Percentiles rank a stretch among this genome's conserved stretches.
These are phyloP conservation scores for Thamnaconus septentrionalis DNA, from an alignment of 2,113 vertebrate genomes.

Conservation along the genomic window DNA sequence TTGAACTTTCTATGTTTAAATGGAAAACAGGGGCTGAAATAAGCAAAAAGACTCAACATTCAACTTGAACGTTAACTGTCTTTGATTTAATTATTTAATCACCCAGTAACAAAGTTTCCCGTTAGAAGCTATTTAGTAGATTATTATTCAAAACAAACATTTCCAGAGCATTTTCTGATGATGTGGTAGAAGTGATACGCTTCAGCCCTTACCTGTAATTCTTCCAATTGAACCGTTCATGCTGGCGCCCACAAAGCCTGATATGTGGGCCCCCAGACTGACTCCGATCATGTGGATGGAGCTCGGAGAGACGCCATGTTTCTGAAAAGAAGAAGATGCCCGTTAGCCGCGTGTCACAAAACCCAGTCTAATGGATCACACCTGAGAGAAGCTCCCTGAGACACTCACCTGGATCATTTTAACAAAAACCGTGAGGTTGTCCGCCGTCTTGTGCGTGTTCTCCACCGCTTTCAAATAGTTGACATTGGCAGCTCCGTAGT, in stretches of 20 bases:
- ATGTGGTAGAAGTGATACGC: not conserved
- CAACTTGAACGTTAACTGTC: too few species aligned
- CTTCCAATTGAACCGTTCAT: conserved; percentile 84
- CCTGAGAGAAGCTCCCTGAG: not conserved
- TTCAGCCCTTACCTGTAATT: conserved; percentile 81
- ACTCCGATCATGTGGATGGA: conserved; percentile 87
- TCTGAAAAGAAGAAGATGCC: conserved; percentile 63
- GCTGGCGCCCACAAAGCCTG: conserved; percentile 87
- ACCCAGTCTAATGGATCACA: not conserved
- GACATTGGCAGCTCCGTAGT: conserved; percentile 86
- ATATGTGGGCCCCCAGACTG: conserved; percentile 94
- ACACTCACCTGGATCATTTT: conserved; percentile 81
- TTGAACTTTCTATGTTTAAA: too few species aligned
- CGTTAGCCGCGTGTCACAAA: not conserved
- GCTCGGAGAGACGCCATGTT: conserved; percentile 74
- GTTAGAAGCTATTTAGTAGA: too few species aligned
- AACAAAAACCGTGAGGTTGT: conserved; percentile 77
- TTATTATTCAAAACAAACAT: too few species aligned
- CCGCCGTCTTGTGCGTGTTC: conserved; percentile 79
- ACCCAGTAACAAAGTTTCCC: too few species aligned
- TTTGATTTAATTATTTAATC: too few species aligned
- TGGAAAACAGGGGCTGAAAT: too few species aligned
- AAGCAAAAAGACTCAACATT: too few species aligned
- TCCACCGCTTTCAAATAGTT: conserved; percentile 80
- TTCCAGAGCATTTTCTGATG: too few species aligned